Evolutionary conservation across 2,888 invertebrate species (phyloP).

Genomic region (Quadroppia sp.): DNA sequence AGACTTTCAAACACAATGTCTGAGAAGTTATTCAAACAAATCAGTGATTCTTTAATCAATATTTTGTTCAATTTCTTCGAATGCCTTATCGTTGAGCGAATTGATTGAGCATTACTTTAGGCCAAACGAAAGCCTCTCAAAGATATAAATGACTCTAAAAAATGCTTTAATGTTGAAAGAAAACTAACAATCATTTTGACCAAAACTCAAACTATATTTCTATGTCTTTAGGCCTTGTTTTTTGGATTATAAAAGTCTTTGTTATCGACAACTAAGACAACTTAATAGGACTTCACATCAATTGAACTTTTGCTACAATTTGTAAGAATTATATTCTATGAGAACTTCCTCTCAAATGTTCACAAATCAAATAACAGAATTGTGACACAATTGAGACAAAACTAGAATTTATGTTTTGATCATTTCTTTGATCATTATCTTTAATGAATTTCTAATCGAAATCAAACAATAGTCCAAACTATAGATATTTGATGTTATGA

Average conservation of each 20-base stretch:
- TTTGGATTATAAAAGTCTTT: not conserved
- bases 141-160: not conserved
- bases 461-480: too few species aligned
- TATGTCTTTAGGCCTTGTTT: not conserved
- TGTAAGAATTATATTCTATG: not conserved
- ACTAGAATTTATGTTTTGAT: not conserved
- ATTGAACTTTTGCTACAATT: not conserved
- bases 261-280: constrained; percentile 1
- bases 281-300: not conserved
- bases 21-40: not conserved
- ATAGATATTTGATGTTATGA: too few species aligned
- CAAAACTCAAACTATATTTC: constrained; percentile 4
- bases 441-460: not conserved
- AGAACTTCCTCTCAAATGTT: not conserved
- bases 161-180: not conserved
- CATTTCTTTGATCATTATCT: not conserved
- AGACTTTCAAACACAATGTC: too few species aligned
- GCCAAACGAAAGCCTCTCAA: not conserved
- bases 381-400: constrained; percentile 1
- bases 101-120: constrained; percentile 19
- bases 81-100: not conserved
- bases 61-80: constrained; percentile 8
- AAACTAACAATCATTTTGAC: not conserved
- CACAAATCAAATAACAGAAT: constrained; percentile 9
- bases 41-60: not conserved